A percentile compares a stretch with the other conserved stretches of the same genome.
Evolutionary conservation across 2,113 vertebrate species (phyloP).

Genomic region (Vicugna pacos): DNA sequence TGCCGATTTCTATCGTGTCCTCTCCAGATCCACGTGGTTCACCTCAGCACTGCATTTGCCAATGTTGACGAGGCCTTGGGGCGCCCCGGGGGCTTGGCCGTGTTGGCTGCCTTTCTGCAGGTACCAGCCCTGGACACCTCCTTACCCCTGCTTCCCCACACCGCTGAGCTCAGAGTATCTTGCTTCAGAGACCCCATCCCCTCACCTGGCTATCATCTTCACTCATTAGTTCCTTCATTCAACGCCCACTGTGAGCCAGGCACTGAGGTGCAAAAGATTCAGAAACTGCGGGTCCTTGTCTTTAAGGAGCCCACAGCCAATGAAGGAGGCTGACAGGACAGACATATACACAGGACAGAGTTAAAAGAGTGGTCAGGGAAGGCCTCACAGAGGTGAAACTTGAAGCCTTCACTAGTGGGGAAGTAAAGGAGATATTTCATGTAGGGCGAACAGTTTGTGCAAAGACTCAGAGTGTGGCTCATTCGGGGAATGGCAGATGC

Average conservation of each 20-base stretch:
- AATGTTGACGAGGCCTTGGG: conserved; percentile 74
- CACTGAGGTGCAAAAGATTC: neutral
- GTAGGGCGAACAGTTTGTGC: neutral
- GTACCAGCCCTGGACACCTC: conserved; percentile 63
- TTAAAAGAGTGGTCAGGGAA: neutral
- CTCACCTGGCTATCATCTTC: neutral
- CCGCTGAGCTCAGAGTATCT: neutral
- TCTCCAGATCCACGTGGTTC: conserved; percentile 88
- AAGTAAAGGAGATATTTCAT: neutral
- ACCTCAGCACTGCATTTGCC: conserved; percentile 85
- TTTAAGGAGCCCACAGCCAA: neutral
- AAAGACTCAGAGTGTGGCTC: neutral
- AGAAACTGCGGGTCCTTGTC: neutral
- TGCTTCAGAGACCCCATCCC: neutral
- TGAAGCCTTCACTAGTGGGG: neutral
- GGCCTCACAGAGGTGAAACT: neutral
- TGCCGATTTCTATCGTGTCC: neutral
- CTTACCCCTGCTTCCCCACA: neutral
- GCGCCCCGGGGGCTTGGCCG: conserved; percentile 85
- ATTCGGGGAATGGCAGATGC: neutral
- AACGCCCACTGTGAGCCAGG: neutral
- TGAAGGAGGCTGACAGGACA: neutral
- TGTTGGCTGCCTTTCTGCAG: conserved; percentile 88
- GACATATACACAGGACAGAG: neutral
- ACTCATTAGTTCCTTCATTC: neutral